These are phyloP conservation scores for Arrhopalites spinosus DNA, from an alignment of 2,888 invertebrate genomes.

Conservation along the genomic window DNA sequence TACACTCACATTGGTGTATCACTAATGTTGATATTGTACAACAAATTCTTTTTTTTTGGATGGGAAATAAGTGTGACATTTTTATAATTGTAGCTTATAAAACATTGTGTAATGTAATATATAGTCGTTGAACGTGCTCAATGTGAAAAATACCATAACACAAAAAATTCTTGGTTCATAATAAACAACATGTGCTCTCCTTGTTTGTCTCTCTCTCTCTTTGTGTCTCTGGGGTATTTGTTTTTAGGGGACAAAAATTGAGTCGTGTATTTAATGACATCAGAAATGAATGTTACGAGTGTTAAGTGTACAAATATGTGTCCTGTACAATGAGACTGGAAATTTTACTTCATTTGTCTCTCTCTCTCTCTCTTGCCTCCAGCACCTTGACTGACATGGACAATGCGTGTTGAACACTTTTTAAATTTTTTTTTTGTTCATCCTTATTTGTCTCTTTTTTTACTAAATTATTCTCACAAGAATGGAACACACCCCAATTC, in stretches of 20 bases:
- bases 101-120: neutral
- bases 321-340: too few relatives aligned
- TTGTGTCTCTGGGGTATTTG: neutral
- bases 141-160: neutral
- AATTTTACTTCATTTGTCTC: slow-evolving; percentile 10
- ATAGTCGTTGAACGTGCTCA: neutral
- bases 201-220: neutral
- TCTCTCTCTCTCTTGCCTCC: slow-evolving; percentile 4
- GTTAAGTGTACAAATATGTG: too few relatives aligned
- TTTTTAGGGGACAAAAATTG: too few relatives aligned
- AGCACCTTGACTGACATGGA: slow-evolving; percentile 1
- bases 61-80: neutral
- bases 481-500: slow-evolving; percentile 15
- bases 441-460: slow-evolving; percentile 31
- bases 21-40: too few relatives aligned
- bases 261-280: too few relatives aligned
- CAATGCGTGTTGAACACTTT: slow-evolving; percentile 16
- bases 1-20: neutral
- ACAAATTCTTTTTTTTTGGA: too few relatives aligned
- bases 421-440: slow-evolving; percentile 27
- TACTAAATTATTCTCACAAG: slow-evolving; percentile 22
- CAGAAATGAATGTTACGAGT: too few relatives aligned
- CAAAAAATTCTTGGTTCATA: too few relatives aligned
- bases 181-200: neutral
- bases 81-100: neutral